These are phyloP conservation scores for Hyposoter didymator DNA, from an alignment of 2,888 invertebrate species.

Conservation along the genomic window DNA sequence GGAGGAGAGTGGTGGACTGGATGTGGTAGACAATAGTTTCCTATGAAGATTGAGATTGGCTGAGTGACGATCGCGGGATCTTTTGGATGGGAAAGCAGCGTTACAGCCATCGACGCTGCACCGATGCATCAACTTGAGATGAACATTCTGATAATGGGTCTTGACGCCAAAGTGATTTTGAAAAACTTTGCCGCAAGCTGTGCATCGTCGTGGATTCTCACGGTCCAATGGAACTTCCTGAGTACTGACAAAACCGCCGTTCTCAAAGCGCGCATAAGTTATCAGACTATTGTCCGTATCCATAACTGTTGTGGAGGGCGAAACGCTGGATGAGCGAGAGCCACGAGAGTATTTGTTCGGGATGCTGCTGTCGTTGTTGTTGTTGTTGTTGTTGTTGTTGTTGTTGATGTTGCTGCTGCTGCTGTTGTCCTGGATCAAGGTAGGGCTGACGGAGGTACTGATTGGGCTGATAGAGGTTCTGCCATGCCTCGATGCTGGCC, in stretches of 20 bases:
- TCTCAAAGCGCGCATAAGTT: slow-evolving; percentile 90
- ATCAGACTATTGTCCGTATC: slow-evolving; percentile 83
- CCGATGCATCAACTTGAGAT: slow-evolving; percentile 97
- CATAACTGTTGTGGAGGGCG: slow-evolving; percentile 83
- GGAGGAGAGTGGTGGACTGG: slow-evolving; percentile 84
- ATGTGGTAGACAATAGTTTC: slow-evolving; percentile 92
- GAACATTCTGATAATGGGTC: slow-evolving; percentile 97
- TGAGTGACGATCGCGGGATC: slow-evolving; percentile 96
- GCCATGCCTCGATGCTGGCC: slow-evolving; percentile 87
- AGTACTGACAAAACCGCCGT: slow-evolving; percentile 89
- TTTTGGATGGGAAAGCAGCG: slow-evolving; percentile 96
- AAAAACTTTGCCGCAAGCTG: slow-evolving; percentile 96
- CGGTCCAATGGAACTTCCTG: slow-evolving; percentile 95
- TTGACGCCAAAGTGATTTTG: slow-evolving; percentile 97
- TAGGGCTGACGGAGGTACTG: slow-evolving; percentile 84
- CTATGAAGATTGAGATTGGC: slow-evolving; percentile 96
- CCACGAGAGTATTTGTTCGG: slow-evolving; percentile 83
- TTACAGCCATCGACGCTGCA: slow-evolving; percentile 98
- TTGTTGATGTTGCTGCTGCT: slow-evolving; percentile 68
- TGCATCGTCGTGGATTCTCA: slow-evolving; percentile 95
- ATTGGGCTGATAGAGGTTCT: slow-evolving; percentile 85
- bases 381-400: slow-evolving; percentile 67
- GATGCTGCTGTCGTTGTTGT: slow-evolving; percentile 62
- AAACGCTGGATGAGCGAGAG: slow-evolving; percentile 84
- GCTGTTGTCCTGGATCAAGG: slow-evolving; percentile 79